Conservation (phyloP, 2,797 vertebrate genomes). For the Streptopelia turtur region DNA sequence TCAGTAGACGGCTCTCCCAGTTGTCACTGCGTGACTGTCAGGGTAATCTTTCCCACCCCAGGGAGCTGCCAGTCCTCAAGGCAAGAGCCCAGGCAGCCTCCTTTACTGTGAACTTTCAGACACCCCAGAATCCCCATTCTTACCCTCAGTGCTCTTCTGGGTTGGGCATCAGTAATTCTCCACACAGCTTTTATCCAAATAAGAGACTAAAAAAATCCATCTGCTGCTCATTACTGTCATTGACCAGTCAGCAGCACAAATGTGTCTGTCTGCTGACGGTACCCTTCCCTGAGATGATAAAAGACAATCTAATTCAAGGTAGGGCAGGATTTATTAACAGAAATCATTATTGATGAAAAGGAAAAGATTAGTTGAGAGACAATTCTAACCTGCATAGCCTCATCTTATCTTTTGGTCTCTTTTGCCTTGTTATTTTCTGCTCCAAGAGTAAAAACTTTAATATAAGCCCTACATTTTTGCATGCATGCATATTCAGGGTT, state of each 20-base stretch:
- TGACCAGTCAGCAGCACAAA: neutral
- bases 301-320: neutral
- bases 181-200: neutral
- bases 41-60: neutral
- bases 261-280: neutral
- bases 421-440: slow-evolving; percentile 51
- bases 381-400: slow-evolving; percentile 38
- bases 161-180: neutral
- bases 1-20: neutral
- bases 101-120: neutral
- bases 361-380: slow-evolving; percentile 21
- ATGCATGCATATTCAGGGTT: slow-evolving; percentile 76
- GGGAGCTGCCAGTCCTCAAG: neutral
- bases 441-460: slow-evolving; percentile 69
- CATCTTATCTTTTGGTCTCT: slow-evolving; percentile 21
- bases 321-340: slow-evolving; percentile 36
- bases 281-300: neutral
- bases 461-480: slow-evolving; percentile 69
- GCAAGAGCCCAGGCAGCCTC: neutral
- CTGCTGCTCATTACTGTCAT: neutral
- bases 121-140: too few species aligned
- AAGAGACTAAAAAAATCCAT: neutral
- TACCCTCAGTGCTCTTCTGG: neutral
- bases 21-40: neutral
- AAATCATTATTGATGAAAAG: slow-evolving; percentile 38